These are phyloP conservation scores for Trichonephila clavipes DNA, from an alignment of 1,140 invertebrate species.

Conservation along the genomic window DNA sequence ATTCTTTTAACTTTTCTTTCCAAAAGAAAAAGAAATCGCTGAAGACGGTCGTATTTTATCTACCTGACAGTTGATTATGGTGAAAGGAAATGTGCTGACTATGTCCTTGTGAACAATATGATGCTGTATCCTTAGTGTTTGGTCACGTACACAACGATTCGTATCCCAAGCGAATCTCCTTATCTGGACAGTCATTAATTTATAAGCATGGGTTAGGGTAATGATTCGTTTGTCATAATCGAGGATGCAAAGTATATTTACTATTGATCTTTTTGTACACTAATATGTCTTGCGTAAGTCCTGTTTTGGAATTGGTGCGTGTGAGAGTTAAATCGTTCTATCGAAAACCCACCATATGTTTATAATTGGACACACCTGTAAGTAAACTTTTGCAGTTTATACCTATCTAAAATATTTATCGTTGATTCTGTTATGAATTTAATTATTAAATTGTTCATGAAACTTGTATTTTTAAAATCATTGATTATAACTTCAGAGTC, in stretches of 20 bases:
- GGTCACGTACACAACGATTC: background rate
- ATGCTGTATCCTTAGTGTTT: too few relatives aligned
- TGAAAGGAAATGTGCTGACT: conserved; percentile 2
- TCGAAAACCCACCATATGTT: background rate
- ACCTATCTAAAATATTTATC: too few relatives aligned
- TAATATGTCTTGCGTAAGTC: background rate
- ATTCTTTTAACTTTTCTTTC: background rate
- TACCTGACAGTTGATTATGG: background rate
- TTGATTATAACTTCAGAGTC: too few relatives aligned
- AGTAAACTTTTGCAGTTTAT: too few relatives aligned
- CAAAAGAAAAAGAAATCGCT: too few relatives aligned
- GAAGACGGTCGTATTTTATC: background rate
- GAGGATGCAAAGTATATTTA: too few relatives aligned
- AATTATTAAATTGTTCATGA: too few relatives aligned
- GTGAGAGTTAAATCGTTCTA: background rate
- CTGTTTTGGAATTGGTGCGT: background rate
- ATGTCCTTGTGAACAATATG: background rate
- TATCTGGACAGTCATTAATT: background rate
- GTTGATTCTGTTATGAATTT: too few relatives aligned
- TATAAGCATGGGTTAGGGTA: background rate
- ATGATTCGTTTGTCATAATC: background rate
- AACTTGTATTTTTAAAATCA: too few relatives aligned
- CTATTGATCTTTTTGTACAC: background rate
- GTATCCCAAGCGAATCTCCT: background rate
- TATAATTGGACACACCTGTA: background rate